phyloP scores from a whole-genome alignment of 2,113 vertebrate genomes.

The Xyliphius kryptos region DNA sequence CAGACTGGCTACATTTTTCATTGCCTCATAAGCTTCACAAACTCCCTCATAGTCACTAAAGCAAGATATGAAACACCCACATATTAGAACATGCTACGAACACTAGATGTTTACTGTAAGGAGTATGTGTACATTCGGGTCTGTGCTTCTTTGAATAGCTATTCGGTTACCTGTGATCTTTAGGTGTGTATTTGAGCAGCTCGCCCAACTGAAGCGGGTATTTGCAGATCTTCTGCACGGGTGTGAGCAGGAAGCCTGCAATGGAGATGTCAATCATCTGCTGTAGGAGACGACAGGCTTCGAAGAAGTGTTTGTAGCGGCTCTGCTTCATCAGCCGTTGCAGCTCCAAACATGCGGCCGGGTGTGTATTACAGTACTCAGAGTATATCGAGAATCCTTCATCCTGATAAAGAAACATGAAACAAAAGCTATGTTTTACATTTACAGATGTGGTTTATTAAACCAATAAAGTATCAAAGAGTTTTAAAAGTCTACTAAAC shows the following conservation, averaged over 20 bases:
- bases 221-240: conserved; percentile 98
- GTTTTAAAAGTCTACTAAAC: too few relatives aligned
- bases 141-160: background rate
- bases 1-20: conserved; percentile 94
- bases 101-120: too few relatives aligned
- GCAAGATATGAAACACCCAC: too few relatives aligned
- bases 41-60: conserved; percentile 81
- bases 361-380: conserved; percentile 95
- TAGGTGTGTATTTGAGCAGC: conserved; percentile 90
- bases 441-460: too few relatives aligned
- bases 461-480: too few relatives aligned
- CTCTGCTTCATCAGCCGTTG: conserved; percentile 84
- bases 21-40: conserved; percentile 83
- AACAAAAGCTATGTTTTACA: too few relatives aligned
- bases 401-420: conserved; percentile 64
- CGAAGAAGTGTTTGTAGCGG: conserved; percentile 92
- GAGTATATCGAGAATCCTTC: conserved; percentile 94
- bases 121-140: background rate
- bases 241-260: conserved; percentile 89
- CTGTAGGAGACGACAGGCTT: conserved; percentile 92
- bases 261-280: conserved; percentile 98
- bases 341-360: conserved; percentile 79
- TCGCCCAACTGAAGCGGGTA: conserved; percentile 94
- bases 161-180: conserved; percentile 78
- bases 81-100: too few relatives aligned